These are phyloP conservation scores for Coranthus polyacanthus DNA, from an alignment of 2,797 vertebrate genomes.

Conservation along the genomic window DNA sequence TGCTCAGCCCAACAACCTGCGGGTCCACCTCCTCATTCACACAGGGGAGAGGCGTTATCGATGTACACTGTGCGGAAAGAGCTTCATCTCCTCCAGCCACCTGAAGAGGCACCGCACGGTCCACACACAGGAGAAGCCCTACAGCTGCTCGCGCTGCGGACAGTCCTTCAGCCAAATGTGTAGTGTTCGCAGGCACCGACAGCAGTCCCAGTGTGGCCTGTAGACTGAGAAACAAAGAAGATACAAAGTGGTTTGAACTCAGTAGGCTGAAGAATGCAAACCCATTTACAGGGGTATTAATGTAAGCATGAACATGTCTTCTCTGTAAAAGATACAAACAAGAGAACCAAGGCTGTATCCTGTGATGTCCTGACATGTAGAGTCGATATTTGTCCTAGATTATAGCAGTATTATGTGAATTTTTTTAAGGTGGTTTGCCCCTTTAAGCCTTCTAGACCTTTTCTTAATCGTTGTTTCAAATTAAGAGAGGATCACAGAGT, in stretches of 20 bases:
- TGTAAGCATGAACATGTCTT: constrained; percentile 27
- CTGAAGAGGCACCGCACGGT: constrained; percentile 82
- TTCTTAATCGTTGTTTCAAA: constrained; percentile 9
- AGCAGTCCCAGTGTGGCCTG: constrained; percentile 81
- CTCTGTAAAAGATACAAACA: constrained; percentile 4
- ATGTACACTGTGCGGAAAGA: constrained; percentile 79
- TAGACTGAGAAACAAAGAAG: constrained; percentile 28
- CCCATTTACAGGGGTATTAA: constrained; percentile 11
- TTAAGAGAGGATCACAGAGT: constrained; percentile 23
- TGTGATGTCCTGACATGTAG: constrained; percentile 34
- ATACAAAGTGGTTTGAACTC: not conserved
- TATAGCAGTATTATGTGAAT: constrained; percentile 33
- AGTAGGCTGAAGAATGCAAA: constrained; percentile 11
- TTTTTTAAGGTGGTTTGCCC: constrained; percentile 15
- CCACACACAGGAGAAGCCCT: constrained; percentile 83
- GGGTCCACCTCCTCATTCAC: constrained; percentile 82
- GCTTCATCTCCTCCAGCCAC: constrained; percentile 81
- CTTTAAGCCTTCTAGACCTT: not conserved
- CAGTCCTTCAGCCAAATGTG: constrained; percentile 84
- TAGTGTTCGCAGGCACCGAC: constrained; percentile 78
- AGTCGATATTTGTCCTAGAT: constrained; percentile 41
- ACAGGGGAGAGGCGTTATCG: constrained; percentile 78
- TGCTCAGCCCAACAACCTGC: constrained; percentile 78
- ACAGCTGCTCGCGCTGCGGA: constrained; percentile 80
- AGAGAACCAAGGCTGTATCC: constrained; percentile 14